phyloP scores from a whole-genome alignment of 2,888 invertebrate genomes.

The Andrena bicolor region DNA sequence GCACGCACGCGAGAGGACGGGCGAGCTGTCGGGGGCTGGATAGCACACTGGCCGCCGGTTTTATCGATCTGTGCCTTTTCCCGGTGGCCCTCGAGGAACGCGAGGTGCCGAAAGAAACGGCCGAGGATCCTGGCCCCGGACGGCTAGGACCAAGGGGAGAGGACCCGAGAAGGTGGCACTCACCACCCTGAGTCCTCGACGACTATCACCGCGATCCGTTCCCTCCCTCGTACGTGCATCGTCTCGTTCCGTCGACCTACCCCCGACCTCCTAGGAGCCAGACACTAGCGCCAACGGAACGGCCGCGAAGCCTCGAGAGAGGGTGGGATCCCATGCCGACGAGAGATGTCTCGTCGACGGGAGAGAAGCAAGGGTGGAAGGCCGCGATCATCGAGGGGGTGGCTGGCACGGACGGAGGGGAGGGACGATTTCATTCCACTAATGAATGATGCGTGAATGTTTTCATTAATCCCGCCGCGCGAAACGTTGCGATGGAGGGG shows the following conservation, averaged over 20 bases:
- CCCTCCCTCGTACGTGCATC: constrained; percentile 62
- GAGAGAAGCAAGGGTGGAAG: not conserved
- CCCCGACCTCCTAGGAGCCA: constrained; percentile 36
- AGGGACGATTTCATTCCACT: constrained; percentile 33
- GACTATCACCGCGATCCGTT: constrained; percentile 66
- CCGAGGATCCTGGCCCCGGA: constrained; percentile 38
- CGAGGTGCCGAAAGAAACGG: constrained; percentile 33
- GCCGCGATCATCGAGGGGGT: constrained; percentile 16
- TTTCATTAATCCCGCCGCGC: constrained; percentile 26
- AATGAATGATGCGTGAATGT: constrained; percentile 43
- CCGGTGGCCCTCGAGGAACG: constrained; percentile 43
- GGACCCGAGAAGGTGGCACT: constrained; percentile 61
- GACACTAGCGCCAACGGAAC: constrained; percentile 43
- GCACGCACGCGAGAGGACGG: constrained; percentile 13
- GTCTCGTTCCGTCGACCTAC: constrained; percentile 51
- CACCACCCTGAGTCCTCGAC: constrained; percentile 67
- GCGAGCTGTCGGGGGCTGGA: constrained; percentile 25
- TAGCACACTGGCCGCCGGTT: constrained; percentile 63
- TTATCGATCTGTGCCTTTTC: constrained; percentile 74
- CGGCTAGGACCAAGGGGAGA: constrained; percentile 44
- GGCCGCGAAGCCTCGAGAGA: constrained; percentile 7
- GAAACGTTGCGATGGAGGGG: not conserved
- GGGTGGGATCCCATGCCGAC: constrained; percentile 29
- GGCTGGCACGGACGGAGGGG: constrained; percentile 6
- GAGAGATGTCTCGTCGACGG: constrained; percentile 49